Evolutionary conservation across 2,113 vertebrate genomes (phyloP).

Genomic region (Geococcyx californianus): DNA sequence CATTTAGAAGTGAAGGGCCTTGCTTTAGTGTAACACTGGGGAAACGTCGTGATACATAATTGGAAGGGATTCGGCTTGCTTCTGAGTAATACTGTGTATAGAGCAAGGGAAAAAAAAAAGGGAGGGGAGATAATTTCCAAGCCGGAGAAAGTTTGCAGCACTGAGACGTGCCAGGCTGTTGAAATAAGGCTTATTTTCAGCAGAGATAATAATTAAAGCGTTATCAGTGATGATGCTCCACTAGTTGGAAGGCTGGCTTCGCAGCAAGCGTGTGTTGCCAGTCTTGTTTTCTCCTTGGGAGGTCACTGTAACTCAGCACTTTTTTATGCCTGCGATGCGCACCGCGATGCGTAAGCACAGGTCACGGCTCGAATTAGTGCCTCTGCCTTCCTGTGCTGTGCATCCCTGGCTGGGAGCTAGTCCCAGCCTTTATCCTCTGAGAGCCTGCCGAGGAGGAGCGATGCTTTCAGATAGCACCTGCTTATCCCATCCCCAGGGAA

Average conservation of each 20-base stretch:
- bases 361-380: background rate
- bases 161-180: background rate
- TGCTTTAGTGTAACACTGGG: conserved; percentile 32
- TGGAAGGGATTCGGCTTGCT: conserved; percentile 60
- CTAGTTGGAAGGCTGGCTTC: conserved; percentile 1
- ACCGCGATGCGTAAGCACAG: background rate
- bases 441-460: background rate
- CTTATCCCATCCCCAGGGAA: background rate
- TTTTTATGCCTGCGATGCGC: conserved; percentile 27
- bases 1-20: conserved; percentile 57
- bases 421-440: background rate
- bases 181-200: conserved; percentile 22
- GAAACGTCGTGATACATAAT: conserved; percentile 44
- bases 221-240: background rate
- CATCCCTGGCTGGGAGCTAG: background rate
- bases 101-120: background rate
- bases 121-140: background rate
- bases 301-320: conserved; percentile 70
- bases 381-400: background rate
- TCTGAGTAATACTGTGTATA: conserved; percentile 8
- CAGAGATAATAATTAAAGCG: conserved; percentile 22
- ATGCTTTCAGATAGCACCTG: background rate
- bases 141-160: background rate
- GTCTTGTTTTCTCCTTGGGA: conserved; percentile 71
- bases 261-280: conserved; percentile 25